phyloP scores from a whole-genome alignment of 2,113 vertebrate genomes.

The Isurus oxyrinchus region DNA sequence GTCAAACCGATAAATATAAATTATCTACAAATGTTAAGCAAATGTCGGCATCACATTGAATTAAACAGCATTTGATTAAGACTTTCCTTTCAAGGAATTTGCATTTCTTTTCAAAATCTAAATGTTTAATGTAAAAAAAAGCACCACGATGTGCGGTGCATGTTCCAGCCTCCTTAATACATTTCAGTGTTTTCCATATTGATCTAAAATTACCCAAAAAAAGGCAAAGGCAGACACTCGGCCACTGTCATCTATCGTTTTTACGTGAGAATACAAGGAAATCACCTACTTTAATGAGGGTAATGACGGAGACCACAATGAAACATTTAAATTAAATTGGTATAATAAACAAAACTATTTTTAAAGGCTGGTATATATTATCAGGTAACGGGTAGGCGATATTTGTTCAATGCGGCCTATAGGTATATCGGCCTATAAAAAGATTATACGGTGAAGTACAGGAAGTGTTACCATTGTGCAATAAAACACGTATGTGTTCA shows the following conservation, averaged over 20 bases:
- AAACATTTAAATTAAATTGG: slow-evolving; percentile 27
- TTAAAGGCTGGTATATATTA: slow-evolving; percentile 21
- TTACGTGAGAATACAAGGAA: neutral
- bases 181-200: slow-evolving; percentile 20
- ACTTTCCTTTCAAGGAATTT: neutral
- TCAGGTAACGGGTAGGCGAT: slow-evolving; percentile 1
- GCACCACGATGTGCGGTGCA: neutral
- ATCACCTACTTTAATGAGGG: neutral
- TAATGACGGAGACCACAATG: neutral
- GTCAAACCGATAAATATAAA: slow-evolving; percentile 32
- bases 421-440: slow-evolving; percentile 29
- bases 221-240: neutral
- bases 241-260: slow-evolving; percentile 14
- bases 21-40: slow-evolving; percentile 37
- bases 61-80: slow-evolving; percentile 23
- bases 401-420: slow-evolving; percentile 25
- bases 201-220: neutral
- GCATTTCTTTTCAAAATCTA: neutral
- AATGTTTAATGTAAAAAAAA: slow-evolving; percentile 20
- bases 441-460: slow-evolving; percentile 32
- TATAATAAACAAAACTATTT: neutral
- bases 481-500: slow-evolving; percentile 32
- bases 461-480: slow-evolving; percentile 37
- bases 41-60: slow-evolving; percentile 25
- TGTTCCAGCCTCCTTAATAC: neutral